These are phyloP conservation scores for Bradypus variegatus DNA, from an alignment of 2,797 vertebrate genomes.

Conservation along the genomic window DNA sequence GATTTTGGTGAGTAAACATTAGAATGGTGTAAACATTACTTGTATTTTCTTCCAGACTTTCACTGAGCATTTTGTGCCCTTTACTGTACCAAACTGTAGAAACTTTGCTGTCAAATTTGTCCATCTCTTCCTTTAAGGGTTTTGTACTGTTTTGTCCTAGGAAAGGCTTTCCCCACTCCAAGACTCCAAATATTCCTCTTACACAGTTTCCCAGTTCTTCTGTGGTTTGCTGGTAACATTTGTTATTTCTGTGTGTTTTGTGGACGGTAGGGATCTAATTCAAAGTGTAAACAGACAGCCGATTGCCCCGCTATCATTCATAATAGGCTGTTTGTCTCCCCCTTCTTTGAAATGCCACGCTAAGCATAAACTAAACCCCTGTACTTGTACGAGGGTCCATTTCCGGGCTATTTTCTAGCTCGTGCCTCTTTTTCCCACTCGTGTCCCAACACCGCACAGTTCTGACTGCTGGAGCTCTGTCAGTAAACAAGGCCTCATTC, in stretches of 20 bases:
- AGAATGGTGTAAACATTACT: no score
- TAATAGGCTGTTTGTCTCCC: neutral
- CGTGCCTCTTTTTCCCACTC: neutral
- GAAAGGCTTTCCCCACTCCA: neutral
- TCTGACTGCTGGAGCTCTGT: neutral
- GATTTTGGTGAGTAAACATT: neutral
- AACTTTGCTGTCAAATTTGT: neutral
- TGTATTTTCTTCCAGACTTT: neutral
- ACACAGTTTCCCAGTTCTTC: neutral
- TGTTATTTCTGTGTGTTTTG: no score
- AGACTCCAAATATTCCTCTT: neutral
- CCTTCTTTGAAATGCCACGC: neutral
- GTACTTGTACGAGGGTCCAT: neutral
- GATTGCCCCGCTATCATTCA: no score
- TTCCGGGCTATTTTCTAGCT: neutral
- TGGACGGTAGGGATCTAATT: no score
- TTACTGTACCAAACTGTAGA: neutral
- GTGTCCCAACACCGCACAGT: neutral
- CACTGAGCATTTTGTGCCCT: neutral
- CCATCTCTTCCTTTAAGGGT: no score
- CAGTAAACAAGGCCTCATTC: neutral
- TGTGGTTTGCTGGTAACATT: neutral
- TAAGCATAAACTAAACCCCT: neutral
- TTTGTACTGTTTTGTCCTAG: neutral
- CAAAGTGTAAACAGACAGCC: neutral